Base-by-base conservation (phyloP, 2,888 invertebrate genomes). In the Dynastes tityus region DNA sequence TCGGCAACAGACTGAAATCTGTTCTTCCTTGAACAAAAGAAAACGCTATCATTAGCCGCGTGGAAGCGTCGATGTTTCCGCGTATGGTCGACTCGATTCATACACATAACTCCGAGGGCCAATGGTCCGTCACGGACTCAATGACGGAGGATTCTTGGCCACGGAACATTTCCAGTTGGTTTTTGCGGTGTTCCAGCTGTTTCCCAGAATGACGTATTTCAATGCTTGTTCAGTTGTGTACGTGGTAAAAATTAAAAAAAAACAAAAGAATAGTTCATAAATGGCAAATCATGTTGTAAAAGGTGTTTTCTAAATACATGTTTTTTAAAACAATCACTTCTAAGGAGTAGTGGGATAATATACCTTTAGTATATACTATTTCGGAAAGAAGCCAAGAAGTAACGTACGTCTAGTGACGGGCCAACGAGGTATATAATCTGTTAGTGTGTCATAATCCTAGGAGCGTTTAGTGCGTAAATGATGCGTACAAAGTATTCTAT, bases 11-110 rank as follows among this genome's bases (percentile, higher is more conserved):
- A 49, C 63, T 32, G 16, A 53, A 68, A 68, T 49, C 68, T 51
- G 53, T 68, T 68, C 68, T 29, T 63, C 32, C 22, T 9, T 27
- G 68, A 68, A 68, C 68, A 68, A 68, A 68, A 68, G 53, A 68
- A 68, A 29, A 40, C 13, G 29, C 51, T 51, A 51, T 68, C 51
- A 68, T 68, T 68, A 68, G 68, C 51, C 51, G 63, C 32, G 27
- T 51, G 68, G 51, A 68, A 68, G 51, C 68, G 68, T 51, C 68
- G 68, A 68, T 51, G 68, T 68, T 68, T 68, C 68, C 68, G 68
- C 29, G 13, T 49, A 51, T 51, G 51, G 13, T 51, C 68, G 68
- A 22, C 68, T 13, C 51, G 68, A 40, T 22, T 40, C 40, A 40
- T 45, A 45, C 65, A 65, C 51, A 68, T 68, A 68, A 68, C 51